These are phyloP conservation scores for Artibeus lituratus DNA, from an alignment of 2,797 vertebrate genomes.

Conservation along the genomic window DNA sequence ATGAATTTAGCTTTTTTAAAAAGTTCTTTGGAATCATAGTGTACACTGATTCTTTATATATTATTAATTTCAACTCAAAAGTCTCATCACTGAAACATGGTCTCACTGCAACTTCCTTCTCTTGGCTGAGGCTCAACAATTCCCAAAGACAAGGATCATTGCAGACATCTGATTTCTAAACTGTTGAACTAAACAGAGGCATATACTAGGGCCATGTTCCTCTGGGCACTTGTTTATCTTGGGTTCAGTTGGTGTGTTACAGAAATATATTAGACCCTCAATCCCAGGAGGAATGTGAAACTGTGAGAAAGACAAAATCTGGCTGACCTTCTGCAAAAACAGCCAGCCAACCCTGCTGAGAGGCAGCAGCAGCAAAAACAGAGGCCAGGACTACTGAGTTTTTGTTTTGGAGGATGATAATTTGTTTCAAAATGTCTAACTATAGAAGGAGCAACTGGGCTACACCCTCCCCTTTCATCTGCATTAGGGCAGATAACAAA, in stretches of 20 bases:
- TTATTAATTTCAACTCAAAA: constrained; percentile 15
- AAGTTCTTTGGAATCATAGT: background rate
- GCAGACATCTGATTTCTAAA: constrained; percentile 62
- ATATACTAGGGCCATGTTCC: constrained; percentile 3
- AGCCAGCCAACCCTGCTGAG: constrained; percentile 80
- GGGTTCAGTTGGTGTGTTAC: constrained; percentile 78
- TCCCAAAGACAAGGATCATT: constrained; percentile 2
- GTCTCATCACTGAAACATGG: background rate
- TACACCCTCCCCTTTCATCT: constrained; percentile 73
- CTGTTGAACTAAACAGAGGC: constrained; percentile 41
- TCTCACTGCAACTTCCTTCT: background rate
- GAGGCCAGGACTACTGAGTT: constrained; percentile 73
- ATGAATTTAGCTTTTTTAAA: constrained; percentile 22
- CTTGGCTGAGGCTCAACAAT: constrained; percentile 19
- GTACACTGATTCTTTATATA: background rate
- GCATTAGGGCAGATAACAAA: constrained; percentile 79
- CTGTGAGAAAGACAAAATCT: constrained; percentile 85
- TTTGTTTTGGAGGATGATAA: constrained; percentile 77
- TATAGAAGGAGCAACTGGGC: constrained; percentile 70
- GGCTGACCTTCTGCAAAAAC: constrained; percentile 82
- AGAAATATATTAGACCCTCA: constrained; percentile 80
- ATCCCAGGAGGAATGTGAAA: constrained; percentile 81
- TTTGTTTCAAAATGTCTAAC: constrained; percentile 76
- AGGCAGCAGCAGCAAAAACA: constrained; percentile 77
- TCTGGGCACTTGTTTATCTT: constrained; percentile 81